Base-by-base conservation (phyloP, 1,140 invertebrate genomes). In the Drosophila saltans region DNA sequence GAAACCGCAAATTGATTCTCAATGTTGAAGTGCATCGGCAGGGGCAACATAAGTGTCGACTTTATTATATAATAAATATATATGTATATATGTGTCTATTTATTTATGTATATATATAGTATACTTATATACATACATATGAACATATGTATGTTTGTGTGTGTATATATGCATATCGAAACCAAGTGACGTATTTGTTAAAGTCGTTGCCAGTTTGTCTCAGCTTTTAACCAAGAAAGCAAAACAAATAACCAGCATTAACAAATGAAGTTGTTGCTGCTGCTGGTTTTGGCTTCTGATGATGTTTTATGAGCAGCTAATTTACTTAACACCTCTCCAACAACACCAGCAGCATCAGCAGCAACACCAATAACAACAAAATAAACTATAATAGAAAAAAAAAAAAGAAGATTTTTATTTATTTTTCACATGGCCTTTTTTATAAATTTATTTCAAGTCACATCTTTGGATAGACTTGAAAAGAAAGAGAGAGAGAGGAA, bases 261-360 rank as follows among this genome's bases (percentile, higher is more conserved):
- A 52, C 28, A 68, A 52, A 68, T 66, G 24, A 59, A 67, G 26
- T 52, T 58, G 21, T 48, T 65, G 66, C 28, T 77, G 69, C 43
- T 69, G 67, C 56, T 65, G 62, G 64, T 56, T 70, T 72, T 56
- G 65, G 74, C 60, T 75, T 81, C 72, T 86, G 79, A 88, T 89
- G 81, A 88, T 90, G 74, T 89, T 89, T 89, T 89, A 89, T 90
- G 84, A 90, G 84, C 85, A 81, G 85, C 84, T 89, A 89, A 89
- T 89, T 89, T 89, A 89, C 85, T 89, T 89, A 89, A 85, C 84
- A 89, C 85, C 80, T 89, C 73, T 55, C 28, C 78, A 81, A 77
- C 70, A 80, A 74, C 78, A 72, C 69, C 55, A 52, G 8, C 74
- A 62, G 8, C 43, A 71, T 21, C 66, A 55, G 45, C 36, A 71